Conservation (phyloP, 2,888 invertebrate genomes). For the Noctua pronuba region DNA sequence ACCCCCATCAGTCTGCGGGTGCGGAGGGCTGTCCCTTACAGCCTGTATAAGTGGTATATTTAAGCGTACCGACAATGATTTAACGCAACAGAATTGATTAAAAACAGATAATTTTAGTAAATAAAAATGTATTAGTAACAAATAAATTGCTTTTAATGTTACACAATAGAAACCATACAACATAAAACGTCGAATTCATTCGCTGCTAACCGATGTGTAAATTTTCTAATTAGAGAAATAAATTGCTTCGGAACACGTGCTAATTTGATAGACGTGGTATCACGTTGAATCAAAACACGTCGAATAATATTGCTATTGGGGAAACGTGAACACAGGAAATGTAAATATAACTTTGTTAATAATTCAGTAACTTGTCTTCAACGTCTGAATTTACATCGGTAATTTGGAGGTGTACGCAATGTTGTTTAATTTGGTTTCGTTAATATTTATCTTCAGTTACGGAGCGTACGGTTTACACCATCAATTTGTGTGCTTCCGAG, state of each 20-base stretch:
- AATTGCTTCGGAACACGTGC: slow-evolving; percentile 93
- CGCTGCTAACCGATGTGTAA: slow-evolving; percentile 34
- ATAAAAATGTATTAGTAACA: not conserved
- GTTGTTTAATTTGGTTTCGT: slow-evolving; percentile 9
- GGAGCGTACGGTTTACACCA: not conserved
- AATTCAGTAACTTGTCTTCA: slow-evolving; percentile 44
- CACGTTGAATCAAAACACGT: slow-evolving; percentile 42
- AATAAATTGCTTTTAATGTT: slow-evolving; percentile 3
- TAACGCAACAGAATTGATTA: too few species aligned
- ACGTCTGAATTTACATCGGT: slow-evolving; percentile 22
- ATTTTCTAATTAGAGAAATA: slow-evolving; percentile 60
- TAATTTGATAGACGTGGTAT: slow-evolving; percentile 91
- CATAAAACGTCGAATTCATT: slow-evolving; percentile 17
- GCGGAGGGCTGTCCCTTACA: too few species aligned
- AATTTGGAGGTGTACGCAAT: slow-evolving; percentile 15
- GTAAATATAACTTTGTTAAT: slow-evolving; percentile 39
- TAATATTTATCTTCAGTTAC: slow-evolving; percentile 10
- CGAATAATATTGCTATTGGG: slow-evolving; percentile 36
- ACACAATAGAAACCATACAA: slow-evolving; percentile 15
- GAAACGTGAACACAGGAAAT: slow-evolving; percentile 31
- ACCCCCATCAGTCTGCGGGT: too few species aligned
- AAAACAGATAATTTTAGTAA: not conserved
- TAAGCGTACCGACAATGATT: too few species aligned
- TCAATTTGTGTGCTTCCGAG: not conserved
- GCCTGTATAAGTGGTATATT: too few species aligned